These are phyloP conservation scores for Phalangium opilio DNA, from an alignment of 2,888 invertebrate species.

Conservation along the genomic window DNA sequence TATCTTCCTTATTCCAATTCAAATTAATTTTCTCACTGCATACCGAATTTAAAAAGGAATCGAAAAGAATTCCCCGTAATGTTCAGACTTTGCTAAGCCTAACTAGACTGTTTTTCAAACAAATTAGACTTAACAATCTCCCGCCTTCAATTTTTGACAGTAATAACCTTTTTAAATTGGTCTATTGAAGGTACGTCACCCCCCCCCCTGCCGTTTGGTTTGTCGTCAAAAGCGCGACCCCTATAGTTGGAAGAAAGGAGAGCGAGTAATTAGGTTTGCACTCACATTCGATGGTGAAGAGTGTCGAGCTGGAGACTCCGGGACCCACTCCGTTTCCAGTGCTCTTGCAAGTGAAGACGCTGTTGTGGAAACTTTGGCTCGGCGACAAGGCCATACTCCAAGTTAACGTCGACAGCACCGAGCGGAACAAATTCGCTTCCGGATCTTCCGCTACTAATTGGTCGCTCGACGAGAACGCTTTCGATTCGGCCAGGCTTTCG, in stretches of 20 bases:
- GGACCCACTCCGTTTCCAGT: conserved; percentile 42
- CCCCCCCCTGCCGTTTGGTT: no score
- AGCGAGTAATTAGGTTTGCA: conserved; percentile 21
- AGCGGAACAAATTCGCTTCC: conserved; percentile 60
- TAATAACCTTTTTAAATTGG: no score
- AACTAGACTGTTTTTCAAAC: no score
- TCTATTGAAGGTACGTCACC: no score
- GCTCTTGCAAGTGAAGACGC: conserved; percentile 26
- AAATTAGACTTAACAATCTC: no score
- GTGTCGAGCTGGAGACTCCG: conserved; percentile 65
- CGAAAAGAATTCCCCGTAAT: no score
- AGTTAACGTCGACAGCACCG: conserved; percentile 64
- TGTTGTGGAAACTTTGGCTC: conserved; percentile 10
- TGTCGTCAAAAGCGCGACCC: no score
- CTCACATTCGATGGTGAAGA: conserved; percentile 81
- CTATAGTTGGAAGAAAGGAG: neutral
- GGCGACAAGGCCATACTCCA: conserved; percentile 14
- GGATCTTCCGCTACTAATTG: conserved; percentile 14
- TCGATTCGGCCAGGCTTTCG: conserved; percentile 23
- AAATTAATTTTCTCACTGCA: no score
- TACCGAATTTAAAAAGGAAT: no score
- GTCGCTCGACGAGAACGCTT: conserved; percentile 8
- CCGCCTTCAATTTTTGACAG: no score
- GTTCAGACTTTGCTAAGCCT: no score
- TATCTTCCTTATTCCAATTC: no score